These are phyloP conservation scores for Diacarnus erythraeanus DNA, from an alignment of 37 sponge, comb jelly and placozoan genomes.

Conservation along the genomic window DNA sequence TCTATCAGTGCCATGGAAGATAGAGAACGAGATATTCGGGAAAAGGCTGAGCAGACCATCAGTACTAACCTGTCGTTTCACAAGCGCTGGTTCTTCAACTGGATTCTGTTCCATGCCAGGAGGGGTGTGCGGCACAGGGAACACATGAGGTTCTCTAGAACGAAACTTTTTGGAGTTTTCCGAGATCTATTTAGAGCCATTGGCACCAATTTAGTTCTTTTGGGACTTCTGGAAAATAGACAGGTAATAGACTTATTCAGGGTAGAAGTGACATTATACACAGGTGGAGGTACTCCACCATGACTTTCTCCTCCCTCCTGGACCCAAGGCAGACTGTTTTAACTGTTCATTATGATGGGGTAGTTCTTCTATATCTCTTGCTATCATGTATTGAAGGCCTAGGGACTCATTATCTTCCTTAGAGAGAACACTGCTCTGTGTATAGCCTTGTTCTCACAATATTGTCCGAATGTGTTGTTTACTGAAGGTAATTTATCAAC, in stretches of 20 bases:
- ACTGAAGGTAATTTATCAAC: too few species aligned
- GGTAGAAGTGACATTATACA: background rate
- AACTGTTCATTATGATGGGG: too few species aligned
- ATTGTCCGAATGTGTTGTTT: too few species aligned
- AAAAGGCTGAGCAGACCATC: conserved; percentile 55
- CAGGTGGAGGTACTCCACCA: too few species aligned
- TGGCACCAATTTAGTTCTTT: conserved; percentile 57
- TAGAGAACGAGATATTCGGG: conserved; percentile 61
- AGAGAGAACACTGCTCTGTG: too few species aligned
- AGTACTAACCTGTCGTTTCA: conserved; percentile 16
- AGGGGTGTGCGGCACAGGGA: conserved; percentile 81
- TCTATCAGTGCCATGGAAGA: conserved; percentile 74
- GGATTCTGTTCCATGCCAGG: conserved; percentile 81
- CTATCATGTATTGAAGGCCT: too few species aligned
- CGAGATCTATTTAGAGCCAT: conserved; percentile 75
- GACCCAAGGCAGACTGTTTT: too few species aligned
- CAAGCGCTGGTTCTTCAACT: conserved; percentile 69
- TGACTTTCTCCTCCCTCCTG: too few species aligned
- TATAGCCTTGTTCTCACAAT: too few species aligned
- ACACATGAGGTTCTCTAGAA: conserved; percentile 81
- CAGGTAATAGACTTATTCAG: conserved; percentile 25
- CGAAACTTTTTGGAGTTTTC: conserved; percentile 80
- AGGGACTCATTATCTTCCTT: too few species aligned
- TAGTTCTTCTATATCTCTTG: too few species aligned
- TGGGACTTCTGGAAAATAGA: conserved; percentile 53